Evolutionary conservation across 2,888 invertebrate species (phyloP), one percentile per base, ranked within the genome.

Genomic region (Idaea aversata): DNA sequence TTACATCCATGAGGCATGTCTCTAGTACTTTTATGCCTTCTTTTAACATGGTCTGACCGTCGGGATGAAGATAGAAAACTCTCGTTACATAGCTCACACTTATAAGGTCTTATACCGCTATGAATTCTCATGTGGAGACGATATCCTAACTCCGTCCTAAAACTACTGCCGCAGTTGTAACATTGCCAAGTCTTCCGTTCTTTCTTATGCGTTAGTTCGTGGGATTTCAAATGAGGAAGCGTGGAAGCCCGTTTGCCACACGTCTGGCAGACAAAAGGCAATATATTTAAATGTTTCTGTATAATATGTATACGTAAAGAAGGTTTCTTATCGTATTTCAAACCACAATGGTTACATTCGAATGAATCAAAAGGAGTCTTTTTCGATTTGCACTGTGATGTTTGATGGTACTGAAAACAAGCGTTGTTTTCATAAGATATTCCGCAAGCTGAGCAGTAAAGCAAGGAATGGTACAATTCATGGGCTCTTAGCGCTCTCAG

Each of bases 201-300:
- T 0, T 76, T 67, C 34, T 79, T 78, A 65, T 92, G 91, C 0
- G 83, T 77, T 6, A 75, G 75, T 38, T 85, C 85, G 62, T 92
- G 91, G 0, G 88, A 86, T 4, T 71, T 77, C 15, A 89, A 77
- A 68, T 92, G 91, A 0, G 79, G 81, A 2, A 83, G 66, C 0
- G 88, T 91, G 0, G 91, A 88, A 0, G 89, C 83, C 0, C 90
- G 78, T 62, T 91, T 91, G 0, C 91, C 91, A 59, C 91, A 92
- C 0, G 75, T 76, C 10, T 82, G 78, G 57, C 91, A 92, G 0
- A 83, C 79, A 59, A 80, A 87, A 0, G 91, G 90, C 0, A 88
- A 67, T 0, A 91, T 82, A 58, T 87, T 81, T 0, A 91, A 66
- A 70, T 92, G 91, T 69, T 92, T 92, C 59, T 91, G 90, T 0